Evolutionary conservation across 2,888 invertebrate genomes (phyloP), one percentile per base, ranked within the genome.

Genomic region (Megamerina dolium): DNA sequence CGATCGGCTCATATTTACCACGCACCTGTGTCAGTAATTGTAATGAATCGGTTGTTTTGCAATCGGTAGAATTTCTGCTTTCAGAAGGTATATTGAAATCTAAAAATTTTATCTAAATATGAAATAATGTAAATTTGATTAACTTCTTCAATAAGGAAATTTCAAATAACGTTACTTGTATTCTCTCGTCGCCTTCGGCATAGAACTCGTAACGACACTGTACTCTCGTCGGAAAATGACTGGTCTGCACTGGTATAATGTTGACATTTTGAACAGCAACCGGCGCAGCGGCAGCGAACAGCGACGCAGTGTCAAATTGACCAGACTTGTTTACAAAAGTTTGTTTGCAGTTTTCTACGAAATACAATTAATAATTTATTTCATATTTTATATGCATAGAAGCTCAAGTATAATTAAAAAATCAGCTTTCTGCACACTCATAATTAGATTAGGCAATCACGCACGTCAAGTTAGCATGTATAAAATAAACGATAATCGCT

Each of bases 161-260:
- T 4, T n/a, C n/a, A n/a, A n/a, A n/a, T n/a, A n/a, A n/a, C n/a
- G 82, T 75, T 65, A 93, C 79, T 75, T 88, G 86, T 54, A 93
- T 83, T 60, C 88, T 75, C 70, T 95, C 91, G 56, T 84, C 83
- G 40, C 85, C 85, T 52, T 83, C 77, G 32, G 92, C 93, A 63
- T 85, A 84, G 72, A 95, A 94, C 64, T 92, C 88, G 72, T 89
- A 94, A 60, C 86, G 83, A 73, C 94, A 95, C 58, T 65, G 61
- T n/a, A 57, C 47, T 26, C 42, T 87, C 81, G 61, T 83, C 81
- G 19, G 43, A 23, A n/a, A 4, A 14, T 14, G 16, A 14, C 16
- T 16, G 16, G 14, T 29, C 20, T 31, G 27, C 26, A 50, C 31
- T 30, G 50, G 41, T 44, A 48, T 46, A 19, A 35, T 49, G 38